These are phyloP conservation scores for Drosophila funebris DNA, from an alignment of 1,140 invertebrate species.

Conservation along the genomic window DNA sequence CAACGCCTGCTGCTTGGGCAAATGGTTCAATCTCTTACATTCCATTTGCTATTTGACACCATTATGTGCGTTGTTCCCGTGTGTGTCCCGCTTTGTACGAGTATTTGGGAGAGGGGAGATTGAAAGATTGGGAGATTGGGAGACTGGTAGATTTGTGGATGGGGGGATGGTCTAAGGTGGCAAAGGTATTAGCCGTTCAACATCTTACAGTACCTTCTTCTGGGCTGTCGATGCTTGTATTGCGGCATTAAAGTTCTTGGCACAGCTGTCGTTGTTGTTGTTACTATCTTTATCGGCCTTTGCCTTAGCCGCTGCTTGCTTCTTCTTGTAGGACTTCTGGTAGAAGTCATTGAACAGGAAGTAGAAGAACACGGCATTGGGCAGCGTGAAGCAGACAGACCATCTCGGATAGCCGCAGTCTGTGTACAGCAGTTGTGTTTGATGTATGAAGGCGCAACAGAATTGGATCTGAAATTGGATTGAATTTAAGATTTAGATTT, in stretches of 20 bases:
- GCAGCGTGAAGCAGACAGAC: conserved; percentile 89
- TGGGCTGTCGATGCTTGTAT: conserved; percentile 23
- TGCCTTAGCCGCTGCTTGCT: conserved; percentile 55
- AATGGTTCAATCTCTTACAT: not conserved
- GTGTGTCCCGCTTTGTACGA: conserved; percentile 63
- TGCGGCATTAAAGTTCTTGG: conserved; percentile 76
- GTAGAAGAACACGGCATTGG: conserved; percentile 92
- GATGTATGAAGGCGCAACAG: conserved; percentile 90
- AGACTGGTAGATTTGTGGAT: too few species aligned
- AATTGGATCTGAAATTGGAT: conserved; percentile 88
- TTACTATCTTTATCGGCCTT: conserved; percentile 30
- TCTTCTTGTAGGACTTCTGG: conserved; percentile 88
- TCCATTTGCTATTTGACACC: not conserved
- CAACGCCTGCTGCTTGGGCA: conserved; percentile 39
- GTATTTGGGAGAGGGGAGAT: conserved; percentile 49
- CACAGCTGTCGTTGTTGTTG: conserved; percentile 73
- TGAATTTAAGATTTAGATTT: not conserved
- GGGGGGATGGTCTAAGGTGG: conserved; percentile 1
- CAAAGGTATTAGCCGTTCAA: not conserved
- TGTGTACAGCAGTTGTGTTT: conserved; percentile 91
- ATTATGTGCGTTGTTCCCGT: conserved; percentile 3
- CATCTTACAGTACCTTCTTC: conserved; percentile 67
- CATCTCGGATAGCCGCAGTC: conserved; percentile 93
- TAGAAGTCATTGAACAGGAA: conserved; percentile 92
- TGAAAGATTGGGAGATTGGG: conserved; percentile 13